Base-by-base conservation (phyloP, 2,888 invertebrate genomes). In the Leptinotarsa tumamoca region DNA sequence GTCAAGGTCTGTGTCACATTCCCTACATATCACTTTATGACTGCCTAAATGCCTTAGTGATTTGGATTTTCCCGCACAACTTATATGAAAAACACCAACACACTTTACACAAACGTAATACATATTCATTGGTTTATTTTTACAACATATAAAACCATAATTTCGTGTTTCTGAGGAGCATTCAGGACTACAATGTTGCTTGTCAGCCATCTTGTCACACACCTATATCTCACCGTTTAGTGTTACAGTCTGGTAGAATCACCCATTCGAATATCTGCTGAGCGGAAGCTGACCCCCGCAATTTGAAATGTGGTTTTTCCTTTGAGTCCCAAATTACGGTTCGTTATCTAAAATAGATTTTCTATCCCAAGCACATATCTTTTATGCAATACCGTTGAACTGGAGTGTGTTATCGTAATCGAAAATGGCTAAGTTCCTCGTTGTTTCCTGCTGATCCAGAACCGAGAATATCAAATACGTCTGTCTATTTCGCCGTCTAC, bases 81-180 rank as follows among this genome's bases (percentile, higher is more conserved):
- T 68, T 68, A 54, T 68, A 52, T 52, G 52, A 52, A 23, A 68
- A 27, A 68, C 52, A 68, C 68, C 68, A 10, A 68, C 68, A 68
- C 52, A 27, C 27, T 27, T 27, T 0, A 27, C 27, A 27, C 27
- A 27, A 27, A 27, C 27, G 27, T 27, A 27, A 68, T 52, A 68
- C 23, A 68, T 68, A 68, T 68, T 27, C 68, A 68, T 21, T 54
- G 52, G 52, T 68, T 68, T 54, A 68, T 52, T 68, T 33, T 68
- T 68, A 68, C 52, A 68, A 68, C 68, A 68, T 68, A 68, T 68
- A 68, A 68, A 68, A 51, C 68, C 68, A 52, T 50, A 68, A 52
- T 68, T 68, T 52, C 14, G 52, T 68, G 54, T 68, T 68, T 68
- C 52, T 68, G 68, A 50, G 67, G 67, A 67, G 67, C 67, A 33